A percentile compares a stretch with the other conserved stretches of the same genome.
Evolutionary conservation across 2,113 vertebrate genomes (phyloP).

Genomic region (Octodon degus): DNA sequence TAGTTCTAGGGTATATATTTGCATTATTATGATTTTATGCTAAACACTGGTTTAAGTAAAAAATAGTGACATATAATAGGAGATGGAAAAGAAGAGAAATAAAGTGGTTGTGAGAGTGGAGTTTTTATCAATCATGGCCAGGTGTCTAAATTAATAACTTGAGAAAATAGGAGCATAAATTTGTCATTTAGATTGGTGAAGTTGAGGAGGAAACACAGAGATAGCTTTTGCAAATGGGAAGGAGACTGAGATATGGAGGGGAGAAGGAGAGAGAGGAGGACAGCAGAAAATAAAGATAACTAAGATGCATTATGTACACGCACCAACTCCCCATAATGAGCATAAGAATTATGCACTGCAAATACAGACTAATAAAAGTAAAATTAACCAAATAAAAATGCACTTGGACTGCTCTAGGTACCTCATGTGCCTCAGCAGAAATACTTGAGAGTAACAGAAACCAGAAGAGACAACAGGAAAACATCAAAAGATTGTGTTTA

Average conservation of each 20-base stretch:
- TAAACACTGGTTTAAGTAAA: constrained; percentile 42
- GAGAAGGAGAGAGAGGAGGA: not conserved
- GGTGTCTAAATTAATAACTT: constrained; percentile 48
- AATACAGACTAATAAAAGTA: not conserved
- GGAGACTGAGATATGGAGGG: not conserved
- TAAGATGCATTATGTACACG: not conserved
- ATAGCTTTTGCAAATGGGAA: not conserved
- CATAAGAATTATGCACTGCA: not conserved
- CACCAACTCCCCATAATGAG: not conserved
- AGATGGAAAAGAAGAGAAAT: not conserved
- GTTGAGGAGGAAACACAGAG: not conserved
- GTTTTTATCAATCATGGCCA: not conserved
- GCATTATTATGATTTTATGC: not conserved
- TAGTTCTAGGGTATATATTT: not conserved
- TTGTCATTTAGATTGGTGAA: not conserved
- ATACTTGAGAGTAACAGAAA: constrained; percentile 35
- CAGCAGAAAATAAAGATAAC: not conserved
- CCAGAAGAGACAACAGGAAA: not conserved
- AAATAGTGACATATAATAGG: not conserved
- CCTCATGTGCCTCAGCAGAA: not conserved
- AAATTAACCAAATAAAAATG: not conserved
- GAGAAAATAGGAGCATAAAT: not conserved
- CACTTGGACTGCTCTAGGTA: not conserved
- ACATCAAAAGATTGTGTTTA: not conserved
- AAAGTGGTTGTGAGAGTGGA: not conserved